Evolutionary conservation across 2,888 invertebrate species (phyloP), one percentile per base, ranked within the genome.

Genomic region (Hyalella azteca): DNA sequence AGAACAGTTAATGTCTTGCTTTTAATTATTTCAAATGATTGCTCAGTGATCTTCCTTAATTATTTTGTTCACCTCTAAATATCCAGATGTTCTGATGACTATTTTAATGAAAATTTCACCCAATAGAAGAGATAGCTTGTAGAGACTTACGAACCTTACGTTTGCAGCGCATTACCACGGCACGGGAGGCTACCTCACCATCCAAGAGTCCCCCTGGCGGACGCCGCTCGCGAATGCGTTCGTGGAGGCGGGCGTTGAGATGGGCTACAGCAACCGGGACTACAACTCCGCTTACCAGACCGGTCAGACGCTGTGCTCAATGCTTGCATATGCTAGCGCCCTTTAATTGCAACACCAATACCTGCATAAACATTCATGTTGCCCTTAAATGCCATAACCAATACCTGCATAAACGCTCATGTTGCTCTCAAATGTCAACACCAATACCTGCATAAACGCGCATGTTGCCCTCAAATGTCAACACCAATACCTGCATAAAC

Each of bases 261-360:
- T 94, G 90, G 95, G 95, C 0, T 96, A 95, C 87, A 91, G 92
- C 85, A 95, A 95, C 87, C 90, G 95, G 66, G 96, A 96, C 87
- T 92, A 95, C 59, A 96, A 96, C 87, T 95, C 95, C 0, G 93
- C 94, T 86, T 91, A 91, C 83, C 95, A 95, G 88, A 92, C 94
- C 0, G 96, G 86, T 86, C 78, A 59, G 81, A 41, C n/a, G 19
- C 5, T 5, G 3, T 32, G 2, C 2, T 3, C 36, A 26, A 7
- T 54, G 13, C 50, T 9, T 45, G 45, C 22, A 15, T 13, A 4
- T 49, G 22, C 49, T 13, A n/a, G 45, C 49, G 7, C 19, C 5
- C 49, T n/a, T n/a, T n/a, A n/a, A n/a, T n/a, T n/a, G 45, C 45
- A 45, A 45, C 45, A 45, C 15, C 45, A n/a, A n/a, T n/a, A n/a